These are phyloP conservation scores for Malurus cyaneus DNA, from an alignment of 2,113 vertebrate genomes.

Conservation along the genomic window DNA sequence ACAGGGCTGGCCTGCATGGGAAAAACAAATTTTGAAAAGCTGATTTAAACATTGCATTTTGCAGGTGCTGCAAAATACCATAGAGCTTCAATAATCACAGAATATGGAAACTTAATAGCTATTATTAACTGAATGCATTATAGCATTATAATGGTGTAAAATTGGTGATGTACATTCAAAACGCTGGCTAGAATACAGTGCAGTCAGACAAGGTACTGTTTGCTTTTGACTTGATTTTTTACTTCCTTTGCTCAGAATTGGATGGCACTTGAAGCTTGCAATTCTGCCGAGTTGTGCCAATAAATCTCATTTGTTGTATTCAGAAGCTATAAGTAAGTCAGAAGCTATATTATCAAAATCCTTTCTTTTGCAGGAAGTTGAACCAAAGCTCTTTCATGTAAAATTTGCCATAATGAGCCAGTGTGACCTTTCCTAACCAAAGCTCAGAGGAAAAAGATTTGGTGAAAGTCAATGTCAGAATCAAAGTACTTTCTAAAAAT, in stretches of 20 bases:
- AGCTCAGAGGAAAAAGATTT: neutral
- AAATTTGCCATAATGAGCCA: neutral
- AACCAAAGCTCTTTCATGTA: neutral
- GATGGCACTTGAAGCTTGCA: neutral
- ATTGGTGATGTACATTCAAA: neutral
- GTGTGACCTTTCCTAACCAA: neutral
- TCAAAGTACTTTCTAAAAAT: neutral
- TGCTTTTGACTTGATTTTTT: neutral
- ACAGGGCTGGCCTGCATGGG: fast-evolving
- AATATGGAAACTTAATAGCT: neutral
- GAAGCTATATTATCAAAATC: neutral
- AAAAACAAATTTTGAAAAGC: neutral
- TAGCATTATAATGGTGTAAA: neutral
- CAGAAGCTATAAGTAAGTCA: neutral
- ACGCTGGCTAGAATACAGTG: neutral
- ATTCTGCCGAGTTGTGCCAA: neutral
- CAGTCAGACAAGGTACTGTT: neutral
- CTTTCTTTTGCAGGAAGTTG: neutral
- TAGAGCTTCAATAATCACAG: neutral
- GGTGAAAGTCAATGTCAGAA: neutral
- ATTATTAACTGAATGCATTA: too few species aligned
- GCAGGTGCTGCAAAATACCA: neutral
- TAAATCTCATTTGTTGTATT: neutral
- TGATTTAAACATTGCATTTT: neutral
- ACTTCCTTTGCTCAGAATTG: neutral